These are phyloP conservation scores for Chitala chitala DNA, from an alignment of 2,113 vertebrate species.

Conservation along the genomic window DNA sequence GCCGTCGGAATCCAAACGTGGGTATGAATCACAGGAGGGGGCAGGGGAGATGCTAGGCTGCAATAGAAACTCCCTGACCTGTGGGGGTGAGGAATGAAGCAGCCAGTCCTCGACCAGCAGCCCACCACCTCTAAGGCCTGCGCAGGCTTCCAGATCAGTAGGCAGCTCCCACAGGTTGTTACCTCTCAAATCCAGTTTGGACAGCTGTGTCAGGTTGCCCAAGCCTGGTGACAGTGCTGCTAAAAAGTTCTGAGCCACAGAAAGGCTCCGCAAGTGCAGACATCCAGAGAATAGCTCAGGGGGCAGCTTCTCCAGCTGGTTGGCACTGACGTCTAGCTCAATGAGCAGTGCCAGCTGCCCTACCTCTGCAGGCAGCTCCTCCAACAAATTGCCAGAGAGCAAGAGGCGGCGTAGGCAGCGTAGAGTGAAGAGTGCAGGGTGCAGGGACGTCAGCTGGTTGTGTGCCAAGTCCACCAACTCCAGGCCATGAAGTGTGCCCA, in stretches of 20 bases:
- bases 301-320: slow-evolving; percentile 59
- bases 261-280: slow-evolving; percentile 50
- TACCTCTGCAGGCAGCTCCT: slow-evolving; percentile 52
- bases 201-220: slow-evolving; percentile 46
- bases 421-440: slow-evolving; percentile 58
- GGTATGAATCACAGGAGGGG: slow-evolving; percentile 11
- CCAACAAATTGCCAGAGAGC: slow-evolving; percentile 59
- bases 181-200: slow-evolving; percentile 55
- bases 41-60: slow-evolving; percentile 21
- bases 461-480: slow-evolving; percentile 62
- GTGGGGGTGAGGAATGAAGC: slow-evolving; percentile 53
- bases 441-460: slow-evolving; percentile 60
- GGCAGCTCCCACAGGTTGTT: slow-evolving; percentile 64
- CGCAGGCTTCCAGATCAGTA: slow-evolving; percentile 54
- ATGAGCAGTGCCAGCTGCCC: slow-evolving; percentile 50
- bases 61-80: slow-evolving; percentile 48
- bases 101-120: slow-evolving; percentile 62
- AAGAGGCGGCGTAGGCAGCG: slow-evolving; percentile 56
- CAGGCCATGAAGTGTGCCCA: slow-evolving; percentile 53
- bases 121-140: slow-evolving; percentile 52
- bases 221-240: slow-evolving; percentile 45
- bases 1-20: slow-evolving; percentile 46
- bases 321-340: slow-evolving; percentile 59
- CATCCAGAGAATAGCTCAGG: slow-evolving; percentile 54
- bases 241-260: slow-evolving; percentile 57